Conservation (phyloP, 1,140 invertebrate genomes). For the Macrocentrus cingulum region DNA sequence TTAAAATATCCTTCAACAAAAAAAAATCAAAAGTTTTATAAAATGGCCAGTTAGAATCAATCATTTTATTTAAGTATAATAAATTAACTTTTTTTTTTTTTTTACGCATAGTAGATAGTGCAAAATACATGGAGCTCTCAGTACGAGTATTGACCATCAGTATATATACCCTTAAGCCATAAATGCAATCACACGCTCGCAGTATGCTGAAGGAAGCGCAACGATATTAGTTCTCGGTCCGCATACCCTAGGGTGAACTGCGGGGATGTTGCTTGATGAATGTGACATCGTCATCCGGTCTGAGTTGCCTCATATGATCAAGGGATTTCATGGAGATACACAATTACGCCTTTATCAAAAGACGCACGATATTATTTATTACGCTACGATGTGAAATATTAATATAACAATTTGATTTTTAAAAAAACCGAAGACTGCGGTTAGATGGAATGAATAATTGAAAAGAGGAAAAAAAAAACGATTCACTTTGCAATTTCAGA, state of each 20-base stretch:
- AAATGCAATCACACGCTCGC: constrained; percentile 23
- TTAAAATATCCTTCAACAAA: no score
- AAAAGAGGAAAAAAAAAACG: no score
- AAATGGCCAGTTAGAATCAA: no score
- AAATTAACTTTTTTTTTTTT: no score
- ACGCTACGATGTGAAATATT: no score
- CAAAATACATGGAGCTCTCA: constrained; percentile 12
- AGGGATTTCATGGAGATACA: constrained; percentile 6
- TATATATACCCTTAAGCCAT: constrained; percentile 15
- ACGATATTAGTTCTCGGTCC: constrained; percentile 25
- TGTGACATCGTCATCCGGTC: constrained; percentile 24
- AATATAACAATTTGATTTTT: no score
- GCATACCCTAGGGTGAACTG: constrained; percentile 14
- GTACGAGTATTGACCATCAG: constrained; percentile 16
- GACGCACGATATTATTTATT: constrained; percentile 3
- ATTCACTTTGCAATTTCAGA: no score
- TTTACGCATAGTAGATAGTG: no score
- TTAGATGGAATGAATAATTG: no score
- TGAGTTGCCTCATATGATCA: constrained; percentile 12
- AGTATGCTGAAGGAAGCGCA: constrained; percentile 16
- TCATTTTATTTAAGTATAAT: no score
- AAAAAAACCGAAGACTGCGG: no score
- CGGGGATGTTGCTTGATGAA: constrained; percentile 21
- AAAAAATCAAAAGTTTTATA: no score
- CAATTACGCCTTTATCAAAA: constrained; percentile 27